A percentile compares a stretch with the other conserved stretches of the same genome.
phyloP scores from a whole-genome alignment of 2,113 vertebrate species.

The chimpanzee (Pan troglodytes) region NHGRI_mPanTro3-v2.1_pri NC_072416.2:5314501-5315000 shows the following conservation, averaged over 20 bases:
- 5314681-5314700: fast-evolving
- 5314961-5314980: neutral
- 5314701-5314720: too few species aligned
- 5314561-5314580: neutral
- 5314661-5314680: neutral
- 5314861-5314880: conserved; percentile 96
- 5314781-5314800: conserved; percentile 97
- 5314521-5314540: neutral
- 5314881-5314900: fast-evolving
- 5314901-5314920: too few species aligned
- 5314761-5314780: conserved; percentile 87
- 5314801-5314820: conserved; percentile 98
- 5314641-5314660: neutral
- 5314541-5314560: conserved; percentile 26
- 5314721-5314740: neutral
- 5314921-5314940: neutral
- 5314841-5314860: conserved; percentile 99
- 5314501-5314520: neutral
- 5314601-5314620: neutral
- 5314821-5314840: conserved; percentile 99
- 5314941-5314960: neutral
- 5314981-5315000: neutral
- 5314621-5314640: neutral
- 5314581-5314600: neutral
- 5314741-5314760: neutral